These are phyloP conservation scores for Macroramphosus scolopax DNA, from an alignment of 2,797 vertebrate species.

Conservation along the genomic window DNA sequence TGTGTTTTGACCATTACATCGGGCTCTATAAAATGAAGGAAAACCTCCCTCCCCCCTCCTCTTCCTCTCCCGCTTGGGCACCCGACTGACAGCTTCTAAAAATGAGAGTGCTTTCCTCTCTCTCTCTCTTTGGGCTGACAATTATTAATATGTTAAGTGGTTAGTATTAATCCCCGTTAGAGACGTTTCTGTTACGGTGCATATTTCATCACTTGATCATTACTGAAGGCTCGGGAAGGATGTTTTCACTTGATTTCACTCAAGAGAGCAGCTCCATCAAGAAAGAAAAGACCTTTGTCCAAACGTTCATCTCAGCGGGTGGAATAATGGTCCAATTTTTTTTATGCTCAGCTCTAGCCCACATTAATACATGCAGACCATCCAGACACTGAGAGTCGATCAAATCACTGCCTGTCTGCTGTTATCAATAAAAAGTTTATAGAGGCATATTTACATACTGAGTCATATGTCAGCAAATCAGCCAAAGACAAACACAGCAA, in stretches of 20 bases:
- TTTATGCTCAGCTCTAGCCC: too few relatives aligned
- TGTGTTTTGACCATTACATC: too few relatives aligned
- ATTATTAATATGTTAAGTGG: conserved; percentile 71
- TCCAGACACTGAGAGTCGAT: too few relatives aligned
- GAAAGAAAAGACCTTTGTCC: conserved; percentile 1
- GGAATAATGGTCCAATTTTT: conserved; percentile 33
- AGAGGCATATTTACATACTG: too few relatives aligned
- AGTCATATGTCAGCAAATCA: too few relatives aligned
- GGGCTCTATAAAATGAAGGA: too few relatives aligned
- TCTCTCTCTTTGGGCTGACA: conserved; percentile 40
- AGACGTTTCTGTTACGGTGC: conserved; percentile 38
- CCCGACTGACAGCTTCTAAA: too few relatives aligned
- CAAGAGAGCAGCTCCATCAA: conserved; percentile 11
- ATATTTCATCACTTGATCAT: conserved; percentile 56
- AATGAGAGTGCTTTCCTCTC: too few relatives aligned
- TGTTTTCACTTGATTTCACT: conserved; percentile 48
- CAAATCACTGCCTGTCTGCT: conserved; percentile 37
- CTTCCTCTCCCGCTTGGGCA: conserved; percentile 1
- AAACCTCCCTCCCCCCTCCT: too few relatives aligned
- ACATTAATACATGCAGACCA: too few relatives aligned
- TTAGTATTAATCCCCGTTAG: conserved; percentile 52
- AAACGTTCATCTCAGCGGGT: conserved; percentile 18
- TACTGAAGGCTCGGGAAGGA: conserved; percentile 27
- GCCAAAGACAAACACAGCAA: too few relatives aligned
- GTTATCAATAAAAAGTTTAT: too few relatives aligned